Percentiles rank a stretch among this genome's conserved stretches.
Conservation (phyloP, 2,797 vertebrate species). For the Nannoperca australis region DNA sequence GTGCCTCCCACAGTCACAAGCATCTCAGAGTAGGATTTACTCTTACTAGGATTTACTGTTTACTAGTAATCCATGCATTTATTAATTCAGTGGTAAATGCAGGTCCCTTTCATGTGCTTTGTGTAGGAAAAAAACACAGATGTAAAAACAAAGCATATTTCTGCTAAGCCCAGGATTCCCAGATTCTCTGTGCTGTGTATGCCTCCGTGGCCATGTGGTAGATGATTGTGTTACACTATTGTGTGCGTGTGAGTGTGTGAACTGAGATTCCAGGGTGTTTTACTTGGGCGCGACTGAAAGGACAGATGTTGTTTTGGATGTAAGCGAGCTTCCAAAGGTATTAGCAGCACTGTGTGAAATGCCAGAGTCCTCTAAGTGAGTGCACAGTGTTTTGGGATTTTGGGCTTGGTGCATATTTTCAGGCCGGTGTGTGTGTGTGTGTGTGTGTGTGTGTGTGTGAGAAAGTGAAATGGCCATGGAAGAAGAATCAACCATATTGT, state of each 20-base stretch:
- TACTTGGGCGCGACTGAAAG: constrained; percentile 68
- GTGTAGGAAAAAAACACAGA: constrained; percentile 5
- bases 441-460: constrained; percentile 6
- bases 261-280: constrained; percentile 62
- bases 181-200: constrained; percentile 64
- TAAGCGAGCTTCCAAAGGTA: constrained; percentile 54
- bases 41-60: constrained; percentile 9
- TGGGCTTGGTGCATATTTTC: constrained; percentile 20
- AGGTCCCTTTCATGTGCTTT: constrained; percentile 49
- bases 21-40: constrained; percentile 27
- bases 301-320: constrained; percentile 80
- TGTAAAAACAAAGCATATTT: constrained; percentile 75
- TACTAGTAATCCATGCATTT: constrained; percentile 40
- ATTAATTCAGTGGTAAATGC: constrained; percentile 35
- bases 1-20: constrained; percentile 5
- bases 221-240: constrained; percentile 69
- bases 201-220: constrained; percentile 63
- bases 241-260: constrained; percentile 41
- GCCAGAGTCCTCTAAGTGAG: constrained; percentile 8
- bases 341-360: constrained; percentile 42
- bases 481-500: constrained; percentile 3
- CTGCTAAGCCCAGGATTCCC: constrained; percentile 70
- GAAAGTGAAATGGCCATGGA: not conserved
- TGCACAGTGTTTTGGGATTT: constrained; percentile 2
- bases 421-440: not conserved